Percentiles rank a stretch among this genome's conserved stretches.
Evolutionary conservation across 2,797 vertebrate genomes (phyloP).

Genomic region (Microctenopoma steveboyesi): DNA sequence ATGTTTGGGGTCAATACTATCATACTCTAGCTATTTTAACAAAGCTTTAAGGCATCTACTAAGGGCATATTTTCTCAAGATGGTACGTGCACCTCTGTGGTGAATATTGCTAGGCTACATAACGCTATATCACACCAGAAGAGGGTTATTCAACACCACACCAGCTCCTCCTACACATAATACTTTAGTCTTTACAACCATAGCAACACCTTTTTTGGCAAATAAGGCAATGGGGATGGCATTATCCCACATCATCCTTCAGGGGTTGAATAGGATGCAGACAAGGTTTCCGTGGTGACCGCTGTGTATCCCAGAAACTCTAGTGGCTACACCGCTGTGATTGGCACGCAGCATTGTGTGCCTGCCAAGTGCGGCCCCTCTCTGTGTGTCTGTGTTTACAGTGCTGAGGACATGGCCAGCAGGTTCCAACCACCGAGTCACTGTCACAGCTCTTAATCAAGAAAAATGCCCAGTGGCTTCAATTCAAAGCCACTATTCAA

Average conservation of each 20-base stretch:
- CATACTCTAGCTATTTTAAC: too few species aligned
- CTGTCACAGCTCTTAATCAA: slow-evolving; percentile 34
- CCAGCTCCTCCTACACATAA: not conserved
- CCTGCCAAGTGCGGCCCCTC: slow-evolving; percentile 33
- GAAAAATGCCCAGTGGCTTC: slow-evolving; percentile 17
- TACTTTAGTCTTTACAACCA: slow-evolving; percentile 12
- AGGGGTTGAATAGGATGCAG: slow-evolving; percentile 34
- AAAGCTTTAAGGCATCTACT: not conserved
- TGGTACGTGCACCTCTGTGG: not conserved
- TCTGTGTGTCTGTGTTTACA: slow-evolving; percentile 47
- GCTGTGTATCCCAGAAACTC: slow-evolving; percentile 61
- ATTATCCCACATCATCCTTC: slow-evolving; percentile 40
- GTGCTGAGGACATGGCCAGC: slow-evolving; percentile 37
- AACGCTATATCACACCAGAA: not conserved
- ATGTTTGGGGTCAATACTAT: too few species aligned
- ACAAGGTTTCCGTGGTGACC: slow-evolving; percentile 58
- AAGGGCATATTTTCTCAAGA: not conserved
- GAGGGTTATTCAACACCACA: not conserved
- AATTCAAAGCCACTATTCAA: slow-evolving; percentile 35
- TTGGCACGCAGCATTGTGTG: slow-evolving; percentile 55
- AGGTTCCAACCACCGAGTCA: slow-evolving; percentile 52
- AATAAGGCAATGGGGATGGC: slow-evolving; percentile 6
- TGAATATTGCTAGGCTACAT: not conserved
- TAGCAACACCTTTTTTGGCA: slow-evolving; percentile 21
- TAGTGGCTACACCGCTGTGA: slow-evolving; percentile 31